Conservation (phyloP, 2,797 vertebrate genomes). For the Salmo trutta region DNA sequence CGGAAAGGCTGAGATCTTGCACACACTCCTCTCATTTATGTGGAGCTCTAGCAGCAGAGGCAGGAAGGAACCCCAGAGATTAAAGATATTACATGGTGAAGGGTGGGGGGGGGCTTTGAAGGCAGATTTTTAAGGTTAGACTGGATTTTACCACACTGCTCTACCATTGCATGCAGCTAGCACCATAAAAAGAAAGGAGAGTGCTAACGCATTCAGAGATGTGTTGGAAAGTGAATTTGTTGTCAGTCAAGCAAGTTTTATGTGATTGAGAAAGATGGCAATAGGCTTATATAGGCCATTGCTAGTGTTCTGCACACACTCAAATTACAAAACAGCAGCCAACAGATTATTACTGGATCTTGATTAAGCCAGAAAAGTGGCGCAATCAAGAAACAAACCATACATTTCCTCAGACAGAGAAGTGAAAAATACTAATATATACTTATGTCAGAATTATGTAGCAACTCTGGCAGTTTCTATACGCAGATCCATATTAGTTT, state of each 20-base stretch:
- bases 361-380: no score
- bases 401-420: background rate
- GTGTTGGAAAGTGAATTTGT: background rate
- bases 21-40: slow-evolving; percentile 44
- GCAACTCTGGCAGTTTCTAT: slow-evolving; percentile 1
- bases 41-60: slow-evolving; percentile 34
- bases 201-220: background rate
- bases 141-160: background rate
- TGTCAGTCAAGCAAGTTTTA: background rate
- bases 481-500: slow-evolving; percentile 14
- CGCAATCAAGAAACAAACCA: no score
- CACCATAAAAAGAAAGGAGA: background rate
- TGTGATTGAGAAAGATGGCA: background rate
- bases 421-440: background rate
- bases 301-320: background rate
- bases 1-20: slow-evolving; percentile 31
- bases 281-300: background rate
- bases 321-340: background rate
- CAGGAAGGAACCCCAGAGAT: slow-evolving; percentile 63
- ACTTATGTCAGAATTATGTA: background rate
- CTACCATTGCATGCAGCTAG: background rate
- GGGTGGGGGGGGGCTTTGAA: background rate
- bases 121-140: slow-evolving; percentile 16
- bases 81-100: slow-evolving; percentile 49
- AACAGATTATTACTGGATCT: no score